These are phyloP conservation scores for Puffinus mauretanicus DNA, from an alignment of 2,113 vertebrate species.

Conservation along the genomic window DNA sequence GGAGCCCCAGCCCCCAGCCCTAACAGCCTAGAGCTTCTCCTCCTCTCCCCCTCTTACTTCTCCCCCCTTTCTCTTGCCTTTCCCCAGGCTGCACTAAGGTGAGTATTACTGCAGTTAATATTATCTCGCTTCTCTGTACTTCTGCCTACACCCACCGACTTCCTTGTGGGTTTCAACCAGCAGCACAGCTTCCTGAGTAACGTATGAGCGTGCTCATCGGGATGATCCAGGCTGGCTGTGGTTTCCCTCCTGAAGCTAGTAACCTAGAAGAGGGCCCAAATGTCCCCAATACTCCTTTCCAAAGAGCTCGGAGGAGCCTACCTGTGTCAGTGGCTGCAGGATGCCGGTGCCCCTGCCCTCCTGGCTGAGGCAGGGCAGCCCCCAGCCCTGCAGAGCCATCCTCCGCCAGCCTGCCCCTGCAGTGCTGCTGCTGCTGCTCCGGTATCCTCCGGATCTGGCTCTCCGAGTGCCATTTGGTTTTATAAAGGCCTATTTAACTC, in stretches of 20 bases:
- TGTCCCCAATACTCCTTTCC: background rate
- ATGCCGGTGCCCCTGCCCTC: background rate
- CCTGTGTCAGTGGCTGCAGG: accelerated
- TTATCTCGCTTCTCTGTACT: background rate
- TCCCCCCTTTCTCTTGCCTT: background rate
- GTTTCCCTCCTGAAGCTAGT: background rate
- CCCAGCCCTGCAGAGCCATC: background rate
- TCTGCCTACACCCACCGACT: background rate
- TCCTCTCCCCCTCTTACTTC: background rate
- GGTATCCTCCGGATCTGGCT: accelerated
- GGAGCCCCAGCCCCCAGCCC: background rate
- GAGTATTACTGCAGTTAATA: background rate
- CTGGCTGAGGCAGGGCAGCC: background rate
- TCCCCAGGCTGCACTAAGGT: background rate
- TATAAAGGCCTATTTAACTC: background rate
- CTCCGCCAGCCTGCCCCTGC: background rate
- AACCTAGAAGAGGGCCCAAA: background rate
- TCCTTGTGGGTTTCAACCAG: background rate
- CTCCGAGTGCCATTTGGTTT: accelerated
- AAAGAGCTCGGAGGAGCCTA: accelerated
- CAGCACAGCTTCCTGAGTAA: background rate
- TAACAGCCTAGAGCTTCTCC: background rate
- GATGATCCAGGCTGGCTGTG: background rate
- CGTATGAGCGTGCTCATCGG: accelerated
- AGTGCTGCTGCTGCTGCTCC: background rate